Percentiles rank a stretch among this genome's conserved stretches.
These are phyloP conservation scores for Anadara kagoshimensis DNA, from an alignment of 1,140 invertebrate genomes.

Conservation along the genomic window DNA sequence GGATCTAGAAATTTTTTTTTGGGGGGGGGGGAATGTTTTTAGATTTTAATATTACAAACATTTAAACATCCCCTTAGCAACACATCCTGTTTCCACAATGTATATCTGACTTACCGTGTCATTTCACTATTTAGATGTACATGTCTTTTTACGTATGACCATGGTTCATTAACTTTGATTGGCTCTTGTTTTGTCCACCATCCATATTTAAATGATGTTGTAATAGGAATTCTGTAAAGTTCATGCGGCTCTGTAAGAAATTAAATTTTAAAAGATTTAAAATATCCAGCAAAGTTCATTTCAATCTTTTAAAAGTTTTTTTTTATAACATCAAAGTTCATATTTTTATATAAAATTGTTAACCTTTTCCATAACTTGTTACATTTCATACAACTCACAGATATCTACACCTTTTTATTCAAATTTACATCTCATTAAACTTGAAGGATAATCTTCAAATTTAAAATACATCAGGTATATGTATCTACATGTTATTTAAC, in stretches of 20 bases:
- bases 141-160: slow-evolving; percentile 64
- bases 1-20: too few relatives aligned
- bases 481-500: too few relatives aligned
- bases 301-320: slow-evolving; percentile 70
- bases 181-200: slow-evolving; percentile 62
- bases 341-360: background rate
- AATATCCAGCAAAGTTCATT: background rate
- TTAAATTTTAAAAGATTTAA: background rate
- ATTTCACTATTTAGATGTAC: slow-evolving; percentile 70
- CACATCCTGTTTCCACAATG: background rate
- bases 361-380: slow-evolving; percentile 40
- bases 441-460: background rate
- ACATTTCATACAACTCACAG: slow-evolving; percentile 1
- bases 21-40: background rate
- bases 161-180: slow-evolving; percentile 56
- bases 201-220: slow-evolving; percentile 56
- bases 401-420: too few relatives aligned
- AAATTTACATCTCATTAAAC: background rate
- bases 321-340: slow-evolving; percentile 52
- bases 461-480: too few relatives aligned
- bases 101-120: slow-evolving; percentile 59
- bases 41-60: background rate
- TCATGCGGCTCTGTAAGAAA: slow-evolving; percentile 56
- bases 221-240: slow-evolving; percentile 60
- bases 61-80: background rate